Conservation (phyloP, 2,888 invertebrate species). For the Heteromyza rotundicornis region DNA sequence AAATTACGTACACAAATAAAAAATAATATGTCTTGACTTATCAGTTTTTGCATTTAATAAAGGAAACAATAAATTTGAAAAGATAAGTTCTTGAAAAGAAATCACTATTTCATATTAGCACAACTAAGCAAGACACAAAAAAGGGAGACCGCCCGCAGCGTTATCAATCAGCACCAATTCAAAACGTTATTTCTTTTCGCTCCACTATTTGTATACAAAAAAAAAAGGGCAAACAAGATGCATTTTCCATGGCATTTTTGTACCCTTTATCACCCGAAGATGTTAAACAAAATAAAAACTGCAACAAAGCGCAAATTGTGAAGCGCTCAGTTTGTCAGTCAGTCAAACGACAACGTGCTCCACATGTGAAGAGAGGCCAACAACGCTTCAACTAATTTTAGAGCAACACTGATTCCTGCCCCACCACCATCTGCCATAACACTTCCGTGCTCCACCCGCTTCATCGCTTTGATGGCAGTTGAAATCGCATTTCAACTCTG, state of each 20-base stretch:
- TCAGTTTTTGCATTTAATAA: background rate
- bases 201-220: constrained; percentile 29
- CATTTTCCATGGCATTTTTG: no score
- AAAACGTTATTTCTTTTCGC: constrained; percentile 1
- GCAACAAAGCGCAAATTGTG: background rate
- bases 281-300: background rate
- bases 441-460: background rate
- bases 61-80: constrained; percentile 2
- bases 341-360: background rate
- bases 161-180: constrained; percentile 44
- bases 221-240: no score
- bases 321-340: background rate
- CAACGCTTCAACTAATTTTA: no score
- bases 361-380: no score
- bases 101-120: background rate
- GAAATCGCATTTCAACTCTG: no score
- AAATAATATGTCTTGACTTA: no score
- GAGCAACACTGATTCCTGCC: background rate
- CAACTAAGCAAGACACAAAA: background rate
- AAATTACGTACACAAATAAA: no score
- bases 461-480: background rate
- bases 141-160: constrained; percentile 44
- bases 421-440: background rate
- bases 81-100: background rate
- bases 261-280: constrained; percentile 12